Percentiles rank a stretch among this genome's conserved stretches.
Evolutionary conservation across 2,113 vertebrate species (phyloP).

Genomic region (Cyanoderma ruficeps): DNA sequence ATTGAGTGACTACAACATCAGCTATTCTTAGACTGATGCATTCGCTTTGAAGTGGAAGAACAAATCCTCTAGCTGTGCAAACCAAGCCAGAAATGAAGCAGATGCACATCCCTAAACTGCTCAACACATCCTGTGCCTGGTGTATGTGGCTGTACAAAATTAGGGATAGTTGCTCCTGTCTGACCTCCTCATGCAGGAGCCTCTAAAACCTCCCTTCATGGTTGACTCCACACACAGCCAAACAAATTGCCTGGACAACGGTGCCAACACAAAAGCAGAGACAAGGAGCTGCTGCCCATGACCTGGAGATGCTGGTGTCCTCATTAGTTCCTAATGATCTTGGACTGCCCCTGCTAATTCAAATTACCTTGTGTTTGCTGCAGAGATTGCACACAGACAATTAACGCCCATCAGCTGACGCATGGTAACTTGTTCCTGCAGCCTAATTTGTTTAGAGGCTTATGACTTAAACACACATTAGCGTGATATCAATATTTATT

Average conservation of each 20-base stretch:
- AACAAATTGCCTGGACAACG: neutral
- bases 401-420: constrained; percentile 31
- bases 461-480: constrained; percentile 23
- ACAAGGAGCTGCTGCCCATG: constrained; percentile 1
- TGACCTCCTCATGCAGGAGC: neutral
- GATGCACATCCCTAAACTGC: neutral
- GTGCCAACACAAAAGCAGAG: neutral
- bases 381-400: constrained; percentile 51
- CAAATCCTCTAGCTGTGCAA: neutral
- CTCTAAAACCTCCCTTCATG: neutral
- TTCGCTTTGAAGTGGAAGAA: fast-evolving
- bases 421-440: neutral
- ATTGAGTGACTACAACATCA: neutral
- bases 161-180: neutral
- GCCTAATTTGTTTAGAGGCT: constrained; percentile 46
- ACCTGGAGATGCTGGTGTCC: constrained; percentile 46
- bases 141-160: neutral
- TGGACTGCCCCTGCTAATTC: constrained; percentile 32
- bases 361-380: constrained; percentile 49
- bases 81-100: neutral
- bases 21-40: neutral
- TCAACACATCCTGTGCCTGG: neutral
- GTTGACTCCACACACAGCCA: neutral
- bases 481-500: constrained; percentile 52
- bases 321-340: constrained; percentile 46